Evolutionary conservation across 2,797 vertebrate species (phyloP).

Genomic region (Eulemur rubriventer): DNA sequence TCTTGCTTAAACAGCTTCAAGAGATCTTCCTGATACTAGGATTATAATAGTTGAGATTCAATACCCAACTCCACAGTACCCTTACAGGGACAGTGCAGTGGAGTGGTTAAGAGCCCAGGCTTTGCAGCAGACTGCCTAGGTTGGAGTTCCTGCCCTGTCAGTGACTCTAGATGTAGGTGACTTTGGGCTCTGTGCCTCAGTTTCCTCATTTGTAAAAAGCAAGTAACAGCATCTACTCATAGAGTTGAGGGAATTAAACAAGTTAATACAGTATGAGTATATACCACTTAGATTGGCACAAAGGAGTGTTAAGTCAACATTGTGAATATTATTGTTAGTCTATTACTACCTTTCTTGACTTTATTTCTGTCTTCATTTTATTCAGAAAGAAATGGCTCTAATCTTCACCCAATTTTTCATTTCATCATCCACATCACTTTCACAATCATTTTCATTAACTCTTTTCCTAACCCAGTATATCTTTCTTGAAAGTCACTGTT

Average conservation of each 20-base stretch:
- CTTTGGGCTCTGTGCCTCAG: background rate
- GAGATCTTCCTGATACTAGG: background rate
- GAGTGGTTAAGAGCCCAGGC: background rate
- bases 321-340: background rate
- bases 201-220: background rate
- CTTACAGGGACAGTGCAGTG: background rate
- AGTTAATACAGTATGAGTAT: background rate
- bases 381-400: background rate
- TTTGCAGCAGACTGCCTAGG: background rate
- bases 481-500: background rate
- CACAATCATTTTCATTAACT: background rate
- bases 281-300: background rate
- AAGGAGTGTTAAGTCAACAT: background rate
- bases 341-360: background rate
- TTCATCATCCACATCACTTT: background rate
- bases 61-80: background rate
- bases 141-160: background rate
- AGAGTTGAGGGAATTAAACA: background rate
- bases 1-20: constrained; percentile 2
- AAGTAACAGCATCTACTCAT: background rate
- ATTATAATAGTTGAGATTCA: background rate
- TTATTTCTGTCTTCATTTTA: constrained; percentile 21
- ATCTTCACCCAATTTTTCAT: background rate
- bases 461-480: background rate
- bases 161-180: background rate